Percentiles rank a stretch among this genome's conserved stretches.
Evolutionary conservation across 2,888 invertebrate species (phyloP).

Genomic region (Pheosia tremula): DNA sequence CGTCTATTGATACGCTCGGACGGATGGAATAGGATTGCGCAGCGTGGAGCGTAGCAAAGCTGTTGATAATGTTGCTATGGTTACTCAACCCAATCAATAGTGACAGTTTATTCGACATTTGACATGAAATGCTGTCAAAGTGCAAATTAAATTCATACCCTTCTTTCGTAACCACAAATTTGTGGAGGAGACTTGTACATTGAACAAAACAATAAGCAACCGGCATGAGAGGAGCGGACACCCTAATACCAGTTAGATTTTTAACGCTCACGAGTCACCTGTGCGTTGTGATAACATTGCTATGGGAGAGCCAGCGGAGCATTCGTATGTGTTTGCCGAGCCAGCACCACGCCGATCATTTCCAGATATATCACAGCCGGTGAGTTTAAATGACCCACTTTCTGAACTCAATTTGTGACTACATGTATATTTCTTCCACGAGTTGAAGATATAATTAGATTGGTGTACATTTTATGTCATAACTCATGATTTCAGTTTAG

Average conservation of each 20-base stretch:
- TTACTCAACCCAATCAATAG: neutral
- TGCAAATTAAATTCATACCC: neutral
- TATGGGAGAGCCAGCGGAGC: constrained; percentile 87
- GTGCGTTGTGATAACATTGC: constrained; percentile 86
- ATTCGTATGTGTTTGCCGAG: constrained; percentile 81
- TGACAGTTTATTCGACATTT: neutral
- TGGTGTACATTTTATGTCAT: constrained; percentile 21
- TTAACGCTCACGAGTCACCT: constrained; percentile 88
- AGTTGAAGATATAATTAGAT: neutral
- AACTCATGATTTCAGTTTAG: neutral
- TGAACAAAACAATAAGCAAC: constrained; percentile 19
- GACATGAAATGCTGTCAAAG: neutral
- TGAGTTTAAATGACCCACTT: constrained; percentile 55
- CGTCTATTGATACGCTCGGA: too few species aligned
- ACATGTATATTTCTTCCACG: neutral
- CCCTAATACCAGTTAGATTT: constrained; percentile 88
- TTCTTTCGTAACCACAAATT: neutral
- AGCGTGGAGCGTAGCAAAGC: neutral
- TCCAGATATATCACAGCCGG: constrained; percentile 85
- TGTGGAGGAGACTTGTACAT: too few species aligned
- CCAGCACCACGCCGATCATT: constrained; percentile 71
- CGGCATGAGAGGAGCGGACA: constrained; percentile 77
- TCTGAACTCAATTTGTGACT: neutral
- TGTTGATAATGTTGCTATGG: constrained; percentile 1
- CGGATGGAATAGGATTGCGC: too few species aligned